A percentile compares a stretch with the other conserved stretches of the same genome.
These are phyloP conservation scores for Linnaemya vulpina DNA, from an alignment of 2,888 invertebrate genomes.

Conservation along the genomic window DNA sequence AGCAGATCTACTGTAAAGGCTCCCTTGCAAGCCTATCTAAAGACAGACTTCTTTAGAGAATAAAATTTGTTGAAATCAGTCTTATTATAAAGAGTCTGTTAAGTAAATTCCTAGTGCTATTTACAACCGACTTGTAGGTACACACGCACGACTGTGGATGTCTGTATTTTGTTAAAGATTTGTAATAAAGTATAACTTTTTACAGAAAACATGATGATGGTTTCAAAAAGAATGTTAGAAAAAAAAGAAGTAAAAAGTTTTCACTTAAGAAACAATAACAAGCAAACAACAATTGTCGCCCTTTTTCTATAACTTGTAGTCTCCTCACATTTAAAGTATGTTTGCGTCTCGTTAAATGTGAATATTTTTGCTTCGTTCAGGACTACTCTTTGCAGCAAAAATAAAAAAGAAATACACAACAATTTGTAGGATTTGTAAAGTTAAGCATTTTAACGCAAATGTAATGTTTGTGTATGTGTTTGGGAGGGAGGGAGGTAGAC, in stretches of 20 bases:
- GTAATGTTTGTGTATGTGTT: neutral
- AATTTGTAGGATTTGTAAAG: conserved; percentile 59
- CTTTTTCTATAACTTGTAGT: conserved; percentile 18
- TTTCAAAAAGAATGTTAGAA: conserved; percentile 28
- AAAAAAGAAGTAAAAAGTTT: conserved; percentile 43
- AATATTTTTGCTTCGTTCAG: conserved; percentile 25
- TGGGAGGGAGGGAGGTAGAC: conserved; percentile 27
- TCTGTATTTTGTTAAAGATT: conserved; percentile 33
- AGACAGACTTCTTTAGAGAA: too few species aligned
- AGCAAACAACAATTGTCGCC: conserved; percentile 59
- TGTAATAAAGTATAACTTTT: conserved; percentile 27
- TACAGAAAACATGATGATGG: conserved; percentile 35
- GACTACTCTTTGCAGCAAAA: neutral
- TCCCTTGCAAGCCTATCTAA: too few species aligned
- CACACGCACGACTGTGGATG: neutral
- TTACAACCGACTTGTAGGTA: neutral
- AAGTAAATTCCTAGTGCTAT: neutral
- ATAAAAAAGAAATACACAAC: conserved; percentile 33
- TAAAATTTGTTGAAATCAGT: too few species aligned
- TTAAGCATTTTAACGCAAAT: conserved; percentile 51
- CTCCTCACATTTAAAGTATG: conserved; percentile 35
- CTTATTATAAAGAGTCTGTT: neutral
- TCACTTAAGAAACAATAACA: conserved; percentile 53
- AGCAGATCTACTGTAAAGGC: too few species aligned
- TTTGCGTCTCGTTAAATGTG: conserved; percentile 63